A percentile compares a stretch with the other conserved stretches of the same genome.
phyloP scores from a whole-genome alignment of 1,140 invertebrate species.

The Diachasmimorpha longicaudata region DNA sequence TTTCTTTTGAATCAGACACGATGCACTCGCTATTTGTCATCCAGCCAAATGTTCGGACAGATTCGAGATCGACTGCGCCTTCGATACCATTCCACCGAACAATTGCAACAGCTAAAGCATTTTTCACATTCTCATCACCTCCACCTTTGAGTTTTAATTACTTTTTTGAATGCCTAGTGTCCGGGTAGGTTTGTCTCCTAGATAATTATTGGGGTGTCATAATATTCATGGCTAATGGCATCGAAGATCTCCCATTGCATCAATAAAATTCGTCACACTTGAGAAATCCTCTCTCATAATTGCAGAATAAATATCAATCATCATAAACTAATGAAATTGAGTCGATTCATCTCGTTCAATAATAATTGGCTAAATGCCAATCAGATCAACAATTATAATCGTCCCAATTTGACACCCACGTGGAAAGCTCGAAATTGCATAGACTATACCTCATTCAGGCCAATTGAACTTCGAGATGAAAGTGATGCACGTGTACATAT shows the following conservation, averaged over 20 bases:
- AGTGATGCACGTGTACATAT: neutral
- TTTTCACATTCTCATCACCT: neutral
- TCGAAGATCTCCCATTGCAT: too few relatives aligned
- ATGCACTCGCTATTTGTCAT: neutral
- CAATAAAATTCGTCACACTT: neutral
- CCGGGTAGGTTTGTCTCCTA: neutral
- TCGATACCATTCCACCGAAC: neutral
- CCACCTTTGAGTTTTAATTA: neutral
- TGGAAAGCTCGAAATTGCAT: neutral
- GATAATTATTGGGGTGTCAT: too few relatives aligned
- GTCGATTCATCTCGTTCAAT: neutral
- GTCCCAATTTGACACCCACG: neutral
- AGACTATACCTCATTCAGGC: neutral
- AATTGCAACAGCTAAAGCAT: neutral
- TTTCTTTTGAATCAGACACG: neutral
- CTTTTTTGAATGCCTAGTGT: neutral
- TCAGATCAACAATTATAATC: neutral
- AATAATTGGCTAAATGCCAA: neutral
- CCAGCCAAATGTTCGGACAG: neutral
- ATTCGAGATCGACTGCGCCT: neutral
- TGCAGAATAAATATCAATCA: neutral
- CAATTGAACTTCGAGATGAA: neutral
- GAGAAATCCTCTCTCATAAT: neutral
- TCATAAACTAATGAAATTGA: constrained; percentile 1
- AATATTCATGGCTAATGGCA: too few relatives aligned